Evolutionary conservation across 92 coral and sea anemone genomes (phyloP).

Genomic region (Phenganax marumi): DNA sequence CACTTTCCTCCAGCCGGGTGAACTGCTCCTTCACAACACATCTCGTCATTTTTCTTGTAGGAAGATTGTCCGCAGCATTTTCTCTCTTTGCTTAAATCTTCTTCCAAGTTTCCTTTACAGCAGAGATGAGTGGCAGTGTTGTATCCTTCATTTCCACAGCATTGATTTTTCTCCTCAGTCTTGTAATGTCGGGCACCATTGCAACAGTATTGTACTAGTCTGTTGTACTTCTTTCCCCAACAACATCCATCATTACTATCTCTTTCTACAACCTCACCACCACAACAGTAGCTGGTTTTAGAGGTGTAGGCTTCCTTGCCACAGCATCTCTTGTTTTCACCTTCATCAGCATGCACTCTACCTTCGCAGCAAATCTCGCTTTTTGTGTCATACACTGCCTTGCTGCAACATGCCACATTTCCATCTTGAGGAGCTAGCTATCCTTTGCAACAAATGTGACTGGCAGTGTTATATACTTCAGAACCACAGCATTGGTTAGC

Average conservation of each 20-base stretch:
- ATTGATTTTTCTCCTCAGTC: background rate
- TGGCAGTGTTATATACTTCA: background rate
- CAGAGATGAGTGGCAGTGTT: background rate
- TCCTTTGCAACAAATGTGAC: slow-evolving; percentile 2
- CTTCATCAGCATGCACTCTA: background rate
- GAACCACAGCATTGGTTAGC: background rate
- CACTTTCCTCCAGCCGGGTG: background rate
- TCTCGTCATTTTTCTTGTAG: background rate
- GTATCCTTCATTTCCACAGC: background rate
- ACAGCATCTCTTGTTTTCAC: background rate
- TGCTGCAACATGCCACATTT: background rate
- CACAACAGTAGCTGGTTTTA: background rate
- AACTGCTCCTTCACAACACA: slow-evolving; percentile 5
- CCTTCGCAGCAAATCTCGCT: slow-evolving; percentile 4
- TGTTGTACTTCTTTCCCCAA: background rate
- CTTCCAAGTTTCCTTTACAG: slow-evolving; percentile 7
- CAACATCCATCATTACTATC: background rate
- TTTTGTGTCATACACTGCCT: background rate
- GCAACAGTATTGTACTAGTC: background rate
- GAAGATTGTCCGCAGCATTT: background rate
- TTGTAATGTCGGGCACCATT: background rate
- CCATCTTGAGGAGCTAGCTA: background rate
- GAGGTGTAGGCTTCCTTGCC: background rate
- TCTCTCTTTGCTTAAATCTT: background rate
- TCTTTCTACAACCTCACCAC: background rate